Evolutionary conservation across 2,113 vertebrate genomes (phyloP).

Genomic region (Anarrhichthys ocellatus): DNA sequence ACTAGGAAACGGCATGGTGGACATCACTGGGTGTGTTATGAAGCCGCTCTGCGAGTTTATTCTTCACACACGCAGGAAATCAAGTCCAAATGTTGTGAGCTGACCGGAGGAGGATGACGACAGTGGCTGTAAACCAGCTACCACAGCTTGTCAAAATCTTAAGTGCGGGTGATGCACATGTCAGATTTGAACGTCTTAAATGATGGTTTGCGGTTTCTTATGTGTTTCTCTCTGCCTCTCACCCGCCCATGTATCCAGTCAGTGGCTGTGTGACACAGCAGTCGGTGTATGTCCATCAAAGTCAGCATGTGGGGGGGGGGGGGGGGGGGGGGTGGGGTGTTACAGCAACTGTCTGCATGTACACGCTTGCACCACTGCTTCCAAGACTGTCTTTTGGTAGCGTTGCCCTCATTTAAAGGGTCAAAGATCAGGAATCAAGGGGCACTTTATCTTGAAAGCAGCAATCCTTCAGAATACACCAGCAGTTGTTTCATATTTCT

Average conservation of each 20-base stretch:
- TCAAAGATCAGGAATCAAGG: neutral
- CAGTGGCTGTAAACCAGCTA: conserved; percentile 34
- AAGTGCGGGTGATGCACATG: conserved; percentile 36
- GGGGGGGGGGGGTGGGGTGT: neutral
- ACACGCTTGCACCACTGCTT: neutral
- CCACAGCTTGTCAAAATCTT: conserved; percentile 37
- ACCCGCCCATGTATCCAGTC: conserved; percentile 28
- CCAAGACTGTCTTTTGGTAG: neutral
- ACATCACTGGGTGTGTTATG: conserved; percentile 16
- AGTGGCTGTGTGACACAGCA: conserved; percentile 25
- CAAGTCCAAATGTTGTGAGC: conserved; percentile 18
- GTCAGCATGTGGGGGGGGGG: conserved; percentile 7
- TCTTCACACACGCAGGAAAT: conserved; percentile 16
- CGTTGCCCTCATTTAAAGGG: neutral
- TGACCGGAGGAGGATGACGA: conserved; percentile 19
- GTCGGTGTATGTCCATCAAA: conserved; percentile 34
- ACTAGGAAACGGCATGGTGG: conserved; percentile 8
- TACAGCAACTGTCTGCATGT: neutral
- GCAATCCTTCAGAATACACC: neutral
- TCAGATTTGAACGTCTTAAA: conserved; percentile 40
- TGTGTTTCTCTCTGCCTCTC: conserved; percentile 19
- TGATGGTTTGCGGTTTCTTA: conserved; percentile 44
- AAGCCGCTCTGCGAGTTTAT: conserved; percentile 9
- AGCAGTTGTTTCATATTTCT: neutral
- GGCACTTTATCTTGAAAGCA: neutral